A percentile compares a stretch with the other conserved stretches of the same genome.
phyloP scores from a whole-genome alignment of 2,797 vertebrate genomes.

The Tauraco hartlaubi region DNA sequence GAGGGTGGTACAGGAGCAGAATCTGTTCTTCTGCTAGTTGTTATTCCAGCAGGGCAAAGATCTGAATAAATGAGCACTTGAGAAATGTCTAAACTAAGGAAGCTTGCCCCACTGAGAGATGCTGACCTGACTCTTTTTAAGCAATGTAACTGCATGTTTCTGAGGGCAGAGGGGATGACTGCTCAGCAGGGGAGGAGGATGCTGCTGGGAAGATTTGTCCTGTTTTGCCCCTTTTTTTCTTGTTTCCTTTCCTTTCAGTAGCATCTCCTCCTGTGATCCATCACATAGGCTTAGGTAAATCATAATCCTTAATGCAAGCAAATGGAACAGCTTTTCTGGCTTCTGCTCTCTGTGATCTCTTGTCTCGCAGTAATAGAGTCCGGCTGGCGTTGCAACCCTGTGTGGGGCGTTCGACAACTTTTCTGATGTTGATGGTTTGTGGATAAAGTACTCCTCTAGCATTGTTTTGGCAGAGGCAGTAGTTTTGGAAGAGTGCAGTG shows the following conservation, averaged over 20 bases:
- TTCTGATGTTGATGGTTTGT: not conserved
- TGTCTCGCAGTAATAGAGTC: fast-evolving
- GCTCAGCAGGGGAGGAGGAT: not conserved
- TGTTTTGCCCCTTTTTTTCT: not conserved
- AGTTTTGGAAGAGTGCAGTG: not conserved
- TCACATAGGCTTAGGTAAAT: not conserved
- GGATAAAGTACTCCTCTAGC: not conserved
- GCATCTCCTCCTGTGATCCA: not conserved
- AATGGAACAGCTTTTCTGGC: not conserved
- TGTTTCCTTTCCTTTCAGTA: not conserved
- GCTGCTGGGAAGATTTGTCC: not conserved
- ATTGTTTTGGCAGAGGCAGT: not conserved
- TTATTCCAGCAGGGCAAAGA: not conserved
- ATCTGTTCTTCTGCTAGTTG: not conserved
- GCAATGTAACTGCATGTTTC: not conserved
- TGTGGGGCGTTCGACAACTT: not conserved
- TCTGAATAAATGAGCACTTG: not conserved
- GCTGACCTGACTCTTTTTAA: not conserved
- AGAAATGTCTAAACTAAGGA: not conserved
- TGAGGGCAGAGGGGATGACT: not conserved
- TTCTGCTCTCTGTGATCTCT: not conserved
- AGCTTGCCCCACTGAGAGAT: not conserved
- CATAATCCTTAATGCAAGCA: not conserved
- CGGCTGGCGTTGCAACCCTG: not conserved
- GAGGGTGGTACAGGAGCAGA: not conserved